These are phyloP conservation scores for Caracal caracal DNA, from an alignment of 2,113 vertebrate genomes.

Conservation along the genomic window DNA sequence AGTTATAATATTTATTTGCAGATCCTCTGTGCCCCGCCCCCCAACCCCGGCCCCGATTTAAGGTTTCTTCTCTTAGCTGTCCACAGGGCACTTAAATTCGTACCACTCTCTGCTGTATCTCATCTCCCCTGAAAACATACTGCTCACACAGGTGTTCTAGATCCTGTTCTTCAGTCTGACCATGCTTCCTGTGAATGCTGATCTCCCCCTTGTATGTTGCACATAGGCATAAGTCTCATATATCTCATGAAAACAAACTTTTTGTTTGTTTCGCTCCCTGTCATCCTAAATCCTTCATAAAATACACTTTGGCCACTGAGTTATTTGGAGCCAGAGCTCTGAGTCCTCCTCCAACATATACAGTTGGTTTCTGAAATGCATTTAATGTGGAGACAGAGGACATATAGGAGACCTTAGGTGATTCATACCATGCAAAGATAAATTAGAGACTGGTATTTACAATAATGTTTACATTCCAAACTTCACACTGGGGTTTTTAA, in stretches of 20 bases:
- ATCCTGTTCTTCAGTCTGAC: accelerated
- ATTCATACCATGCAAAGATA: background rate
- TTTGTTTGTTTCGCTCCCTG: background rate
- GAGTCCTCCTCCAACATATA: background rate
- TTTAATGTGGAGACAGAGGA: background rate
- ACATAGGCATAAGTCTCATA: background rate
- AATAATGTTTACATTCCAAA: background rate
- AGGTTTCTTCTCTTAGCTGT: background rate
- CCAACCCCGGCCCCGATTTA: too few species aligned
- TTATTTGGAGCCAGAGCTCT: background rate
- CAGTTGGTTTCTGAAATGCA: background rate
- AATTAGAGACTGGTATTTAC: background rate
- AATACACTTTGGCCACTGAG: background rate
- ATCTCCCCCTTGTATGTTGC: background rate
- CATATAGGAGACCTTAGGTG: background rate
- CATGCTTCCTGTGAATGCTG: background rate
- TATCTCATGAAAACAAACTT: background rate
- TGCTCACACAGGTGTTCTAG: background rate
- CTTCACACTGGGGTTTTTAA: background rate
- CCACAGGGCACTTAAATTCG: background rate
- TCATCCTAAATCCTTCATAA: background rate
- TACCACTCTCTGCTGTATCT: background rate
- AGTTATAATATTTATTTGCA: background rate
- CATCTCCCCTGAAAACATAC: too few species aligned
- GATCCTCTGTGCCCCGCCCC: background rate